A percentile compares a stretch with the other conserved stretches of the same genome.
These are phyloP conservation scores for Cyrtonyx montezumae DNA, from an alignment of 2,113 vertebrate species.

Conservation along the genomic window DNA sequence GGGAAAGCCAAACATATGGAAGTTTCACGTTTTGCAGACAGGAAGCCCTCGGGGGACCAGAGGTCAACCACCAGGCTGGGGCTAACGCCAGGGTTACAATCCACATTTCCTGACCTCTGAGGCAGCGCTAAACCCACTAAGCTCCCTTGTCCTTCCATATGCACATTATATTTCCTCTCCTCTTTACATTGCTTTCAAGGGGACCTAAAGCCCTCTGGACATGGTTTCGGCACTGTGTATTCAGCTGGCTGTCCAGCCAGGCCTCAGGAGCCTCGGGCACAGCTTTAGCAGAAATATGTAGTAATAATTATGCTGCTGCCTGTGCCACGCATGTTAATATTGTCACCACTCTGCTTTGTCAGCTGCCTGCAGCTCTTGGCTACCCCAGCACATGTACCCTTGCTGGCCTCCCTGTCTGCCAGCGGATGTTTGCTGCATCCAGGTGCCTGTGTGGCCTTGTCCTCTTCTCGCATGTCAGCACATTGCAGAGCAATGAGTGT, in stretches of 20 bases:
- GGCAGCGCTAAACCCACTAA: conserved; percentile 18
- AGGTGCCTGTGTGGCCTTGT: conserved; percentile 38
- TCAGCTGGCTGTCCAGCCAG: conserved; percentile 25
- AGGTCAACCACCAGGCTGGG: conserved; percentile 58
- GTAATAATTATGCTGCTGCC: background rate
- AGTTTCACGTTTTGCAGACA: conserved; percentile 61
- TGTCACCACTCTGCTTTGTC: conserved; percentile 51
- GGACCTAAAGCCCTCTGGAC: conserved; percentile 24
- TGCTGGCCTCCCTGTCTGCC: conserved; percentile 29
- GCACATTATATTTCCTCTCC: background rate
- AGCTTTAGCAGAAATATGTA: conserved; percentile 11
- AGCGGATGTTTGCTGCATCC: background rate
- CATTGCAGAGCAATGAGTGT: background rate
- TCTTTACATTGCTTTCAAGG: conserved; percentile 5
- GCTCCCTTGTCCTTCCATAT: background rate
- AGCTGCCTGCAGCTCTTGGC: conserved; percentile 35
- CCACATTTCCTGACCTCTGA: conserved; percentile 63
- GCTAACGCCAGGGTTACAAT: conserved; percentile 43
- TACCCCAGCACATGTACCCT: background rate
- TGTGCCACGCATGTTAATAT: background rate
- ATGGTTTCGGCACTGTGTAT: conserved; percentile 1
- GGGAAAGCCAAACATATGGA: conserved; percentile 67
- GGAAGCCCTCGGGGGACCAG: conserved; percentile 41
- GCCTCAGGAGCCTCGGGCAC: background rate
- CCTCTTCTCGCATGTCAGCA: background rate